Conservation (phyloP, 2,797 vertebrate genomes). For the Tangara arthus region DNA sequence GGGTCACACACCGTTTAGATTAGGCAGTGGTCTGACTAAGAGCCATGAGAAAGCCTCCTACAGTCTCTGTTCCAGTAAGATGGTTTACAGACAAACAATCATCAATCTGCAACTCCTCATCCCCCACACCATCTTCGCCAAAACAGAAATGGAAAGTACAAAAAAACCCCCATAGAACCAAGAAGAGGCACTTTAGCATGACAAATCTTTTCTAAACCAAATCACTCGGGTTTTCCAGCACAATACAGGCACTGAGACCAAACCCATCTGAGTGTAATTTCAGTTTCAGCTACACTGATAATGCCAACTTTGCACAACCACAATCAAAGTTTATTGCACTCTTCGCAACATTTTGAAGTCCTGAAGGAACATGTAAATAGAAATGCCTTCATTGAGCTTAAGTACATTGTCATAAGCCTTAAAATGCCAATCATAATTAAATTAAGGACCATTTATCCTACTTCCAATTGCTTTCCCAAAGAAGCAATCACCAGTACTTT, state of each 20-base stretch:
- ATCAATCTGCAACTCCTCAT: neutral
- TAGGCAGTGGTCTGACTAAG: constrained; percentile 12
- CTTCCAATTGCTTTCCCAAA: neutral
- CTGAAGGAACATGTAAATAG: neutral
- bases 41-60: constrained; percentile 24
- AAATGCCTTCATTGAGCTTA: neutral
- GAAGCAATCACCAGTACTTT: neutral
- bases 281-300: neutral
- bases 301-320: neutral
- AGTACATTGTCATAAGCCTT: neutral
- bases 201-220: neutral
- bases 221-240: neutral
- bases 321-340: neutral
- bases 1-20: neutral
- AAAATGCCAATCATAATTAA: neutral
- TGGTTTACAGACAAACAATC: constrained; percentile 41
- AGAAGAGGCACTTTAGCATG: neutral
- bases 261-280: neutral
- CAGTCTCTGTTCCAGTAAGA: neutral
- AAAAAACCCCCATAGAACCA: neutral
- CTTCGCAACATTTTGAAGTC: neutral
- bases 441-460: neutral
- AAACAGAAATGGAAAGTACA: constrained; percentile 34
- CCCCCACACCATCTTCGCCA: neutral
- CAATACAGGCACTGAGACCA: neutral